A percentile compares a stretch with the other conserved stretches of the same genome.
Evolutionary conservation across 2,888 invertebrate species (phyloP).

Genomic region (Drosophila parthenogenetica): DNA sequence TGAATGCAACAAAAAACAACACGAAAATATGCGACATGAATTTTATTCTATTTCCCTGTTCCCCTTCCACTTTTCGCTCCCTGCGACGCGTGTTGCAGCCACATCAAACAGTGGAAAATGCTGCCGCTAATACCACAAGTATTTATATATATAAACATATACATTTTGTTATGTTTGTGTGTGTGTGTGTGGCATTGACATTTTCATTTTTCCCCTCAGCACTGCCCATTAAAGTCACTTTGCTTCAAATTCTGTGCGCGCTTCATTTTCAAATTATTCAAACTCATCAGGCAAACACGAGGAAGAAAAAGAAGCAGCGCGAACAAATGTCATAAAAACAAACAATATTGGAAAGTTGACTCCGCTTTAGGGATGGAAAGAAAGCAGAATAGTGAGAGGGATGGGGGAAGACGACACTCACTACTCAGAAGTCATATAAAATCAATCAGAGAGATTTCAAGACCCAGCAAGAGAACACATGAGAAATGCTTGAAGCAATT

Average conservation of each 20-base stretch:
- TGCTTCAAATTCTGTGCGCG: slow-evolving; percentile 59
- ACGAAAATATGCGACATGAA: slow-evolving; percentile 38
- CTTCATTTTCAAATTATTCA: slow-evolving; percentile 63
- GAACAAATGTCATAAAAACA: slow-evolving; percentile 72
- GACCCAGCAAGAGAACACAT: slow-evolving; percentile 14
- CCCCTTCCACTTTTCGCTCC: not conserved
- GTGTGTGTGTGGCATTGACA: slow-evolving; percentile 15
- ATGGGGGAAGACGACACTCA: not conserved
- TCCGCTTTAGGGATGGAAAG: not conserved
- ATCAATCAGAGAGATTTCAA: slow-evolving; percentile 68
- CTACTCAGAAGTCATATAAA: slow-evolving; percentile 68
- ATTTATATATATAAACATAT: slow-evolving; percentile 16
- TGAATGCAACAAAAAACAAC: slow-evolving; percentile 36
- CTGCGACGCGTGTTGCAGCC: slow-evolving; percentile 6
- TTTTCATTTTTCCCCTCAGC: slow-evolving; percentile 5
- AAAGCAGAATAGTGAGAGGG: slow-evolving; percentile 3
- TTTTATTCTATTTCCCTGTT: not conserved
- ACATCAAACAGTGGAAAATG: slow-evolving; percentile 49
- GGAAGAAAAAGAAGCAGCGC: slow-evolving; percentile 14
- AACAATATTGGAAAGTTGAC: slow-evolving; percentile 33
- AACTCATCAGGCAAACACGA: slow-evolving; percentile 42
- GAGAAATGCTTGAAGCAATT: slow-evolving; percentile 66
- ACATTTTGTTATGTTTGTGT: slow-evolving; percentile 9
- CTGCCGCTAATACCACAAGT: slow-evolving; percentile 24
- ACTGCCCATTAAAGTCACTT: slow-evolving; percentile 34